Evolutionary conservation across 2,113 vertebrate genomes (phyloP).

Genomic region (Corythornis cristatus): DNA sequence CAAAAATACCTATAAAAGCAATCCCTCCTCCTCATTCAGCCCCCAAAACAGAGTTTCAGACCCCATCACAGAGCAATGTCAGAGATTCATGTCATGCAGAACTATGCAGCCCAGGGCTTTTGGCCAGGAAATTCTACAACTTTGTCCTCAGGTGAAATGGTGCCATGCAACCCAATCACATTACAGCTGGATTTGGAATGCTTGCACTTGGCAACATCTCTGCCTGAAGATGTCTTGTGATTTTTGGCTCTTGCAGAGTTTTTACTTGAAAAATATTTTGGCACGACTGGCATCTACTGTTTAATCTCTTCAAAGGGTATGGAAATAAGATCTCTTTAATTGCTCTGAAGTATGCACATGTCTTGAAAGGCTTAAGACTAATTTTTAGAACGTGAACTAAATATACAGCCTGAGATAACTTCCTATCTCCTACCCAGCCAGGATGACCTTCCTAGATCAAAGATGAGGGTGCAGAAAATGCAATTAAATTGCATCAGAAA

Average conservation of each 20-base stretch:
- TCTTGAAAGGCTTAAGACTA: background rate
- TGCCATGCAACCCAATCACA: background rate
- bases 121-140: slow-evolving; percentile 46
- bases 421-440: background rate
- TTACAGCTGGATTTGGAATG: slow-evolving; percentile 24
- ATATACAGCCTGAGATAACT: slow-evolving; percentile 6
- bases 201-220: background rate
- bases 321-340: slow-evolving; percentile 12
- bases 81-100: background rate
- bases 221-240: slow-evolving; percentile 28
- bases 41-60: background rate
- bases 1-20: background rate
- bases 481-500: background rate
- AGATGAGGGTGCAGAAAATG: slow-evolving; percentile 10
- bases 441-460: slow-evolving; percentile 5
- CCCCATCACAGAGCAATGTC: background rate
- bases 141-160: slow-evolving; percentile 22
- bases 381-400: background rate
- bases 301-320: background rate
- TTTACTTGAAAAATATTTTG: slow-evolving; percentile 26
- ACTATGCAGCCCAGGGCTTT: background rate
- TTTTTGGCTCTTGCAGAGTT: slow-evolving; percentile 43
- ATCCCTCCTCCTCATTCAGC: background rate
- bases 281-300: slow-evolving; percentile 13
- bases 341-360: background rate